Conservation (phyloP, 2,888 invertebrate species). For the Eucera pruinosa region DNA sequence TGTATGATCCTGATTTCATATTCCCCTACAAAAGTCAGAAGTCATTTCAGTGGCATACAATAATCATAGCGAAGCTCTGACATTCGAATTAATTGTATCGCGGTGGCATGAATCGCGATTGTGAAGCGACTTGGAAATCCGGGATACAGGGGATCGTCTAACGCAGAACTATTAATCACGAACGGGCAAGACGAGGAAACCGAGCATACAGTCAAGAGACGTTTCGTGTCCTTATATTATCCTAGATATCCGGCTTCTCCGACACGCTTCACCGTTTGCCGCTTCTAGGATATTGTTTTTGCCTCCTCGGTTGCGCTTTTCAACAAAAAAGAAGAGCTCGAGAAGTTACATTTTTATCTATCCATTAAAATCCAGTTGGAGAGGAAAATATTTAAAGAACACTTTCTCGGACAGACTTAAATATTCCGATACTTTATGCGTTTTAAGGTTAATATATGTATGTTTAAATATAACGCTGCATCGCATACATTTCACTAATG, state of each 20-base stretch:
- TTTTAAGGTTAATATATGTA: too few relatives aligned
- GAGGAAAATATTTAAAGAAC: too few relatives aligned
- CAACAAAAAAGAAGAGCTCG: too few relatives aligned
- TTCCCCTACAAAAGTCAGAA: too few relatives aligned
- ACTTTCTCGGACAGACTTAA: too few relatives aligned
- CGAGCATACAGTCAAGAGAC: conserved; percentile 42
- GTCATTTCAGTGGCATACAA: background rate
- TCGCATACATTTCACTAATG: too few relatives aligned
- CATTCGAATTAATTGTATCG: conserved; percentile 66
- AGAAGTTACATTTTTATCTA: too few relatives aligned
- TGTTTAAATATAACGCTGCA: too few relatives aligned
- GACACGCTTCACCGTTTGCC: conserved; percentile 19
- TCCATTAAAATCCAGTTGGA: too few relatives aligned
- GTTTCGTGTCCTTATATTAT: conserved; percentile 47
- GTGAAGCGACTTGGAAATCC: conserved; percentile 53
- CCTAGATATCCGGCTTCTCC: conserved; percentile 40
- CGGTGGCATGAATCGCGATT: conserved; percentile 44
- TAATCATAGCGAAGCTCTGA: conserved; percentile 5
- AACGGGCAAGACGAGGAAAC: conserved; percentile 33
- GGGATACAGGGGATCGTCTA: conserved; percentile 39
- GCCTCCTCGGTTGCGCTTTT: too few relatives aligned
- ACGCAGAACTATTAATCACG: conserved; percentile 63
- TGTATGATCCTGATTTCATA: too few relatives aligned
- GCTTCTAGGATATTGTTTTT: conserved; percentile 27
- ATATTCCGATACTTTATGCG: too few relatives aligned